A percentile compares a stretch with the other conserved stretches of the same genome.
These are phyloP conservation scores for Macaria notata DNA, from an alignment of 2,888 invertebrate genomes.

Conservation along the genomic window DNA sequence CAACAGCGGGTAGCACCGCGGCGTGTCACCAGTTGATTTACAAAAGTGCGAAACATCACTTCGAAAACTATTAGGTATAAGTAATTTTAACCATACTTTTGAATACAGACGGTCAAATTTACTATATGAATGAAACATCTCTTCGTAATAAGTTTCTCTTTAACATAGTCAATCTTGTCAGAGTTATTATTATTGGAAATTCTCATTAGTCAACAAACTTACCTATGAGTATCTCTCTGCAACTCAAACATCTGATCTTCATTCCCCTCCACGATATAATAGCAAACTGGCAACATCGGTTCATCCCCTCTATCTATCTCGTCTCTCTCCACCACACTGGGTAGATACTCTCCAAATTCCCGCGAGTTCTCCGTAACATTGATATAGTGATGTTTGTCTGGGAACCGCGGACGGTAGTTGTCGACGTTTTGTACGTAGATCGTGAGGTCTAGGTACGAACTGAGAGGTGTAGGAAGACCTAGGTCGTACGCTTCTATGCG, in stretches of 20 bases:
- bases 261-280: conserved; percentile 94
- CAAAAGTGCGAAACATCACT: too few species aligned
- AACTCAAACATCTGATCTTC: conserved; percentile 87
- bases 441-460: conserved; percentile 92
- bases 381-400: conserved; percentile 85
- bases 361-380: conserved; percentile 87
- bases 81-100: too few species aligned
- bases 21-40: too few species aligned
- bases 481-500: conserved; percentile 95
- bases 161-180: too few species aligned
- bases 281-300: conserved; percentile 93
- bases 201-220: conserved; percentile 23
- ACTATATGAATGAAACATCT: too few species aligned
- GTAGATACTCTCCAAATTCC: conserved; percentile 85
- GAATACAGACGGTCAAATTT: too few species aligned
- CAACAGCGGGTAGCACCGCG: too few species aligned
- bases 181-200: too few species aligned
- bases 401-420: conserved; percentile 93
- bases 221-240: conserved; percentile 88
- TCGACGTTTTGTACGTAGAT: conserved; percentile 94
- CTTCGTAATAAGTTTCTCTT: too few species aligned
- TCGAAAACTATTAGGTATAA: too few species aligned
- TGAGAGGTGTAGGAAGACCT: conserved; percentile 92
- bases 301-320: conserved; percentile 92
- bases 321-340: conserved; percentile 92